Percentiles rank a stretch among this genome's conserved stretches.
Evolutionary conservation across 2,888 invertebrate species (phyloP).

Genomic region (Proisotoma minuta): DNA sequence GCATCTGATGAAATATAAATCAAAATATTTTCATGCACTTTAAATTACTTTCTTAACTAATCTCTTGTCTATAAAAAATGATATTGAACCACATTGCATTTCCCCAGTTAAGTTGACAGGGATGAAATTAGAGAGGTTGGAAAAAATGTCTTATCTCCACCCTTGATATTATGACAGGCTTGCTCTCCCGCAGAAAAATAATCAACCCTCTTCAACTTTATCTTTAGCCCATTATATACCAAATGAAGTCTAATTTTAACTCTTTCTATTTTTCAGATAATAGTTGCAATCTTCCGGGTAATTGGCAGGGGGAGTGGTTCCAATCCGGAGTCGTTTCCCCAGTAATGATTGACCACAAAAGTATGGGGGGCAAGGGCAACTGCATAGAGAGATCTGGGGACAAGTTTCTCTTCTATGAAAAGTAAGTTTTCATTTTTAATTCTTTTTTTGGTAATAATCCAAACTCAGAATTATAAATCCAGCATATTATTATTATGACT

Average conservation of each 20-base stretch:
- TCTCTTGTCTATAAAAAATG: too few species aligned
- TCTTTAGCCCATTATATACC: conserved; percentile 5
- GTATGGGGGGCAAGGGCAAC: conserved; percentile 37
- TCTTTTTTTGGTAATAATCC: neutral
- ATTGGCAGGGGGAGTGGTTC: conserved; percentile 46
- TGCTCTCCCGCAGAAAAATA: too few species aligned
- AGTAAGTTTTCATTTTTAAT: conserved; percentile 22
- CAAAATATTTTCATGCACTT: too few species aligned
- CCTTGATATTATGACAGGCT: too few species aligned
- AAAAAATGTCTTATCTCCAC: too few species aligned
- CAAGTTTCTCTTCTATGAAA: conserved; percentile 38
- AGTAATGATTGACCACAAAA: conserved; percentile 36
- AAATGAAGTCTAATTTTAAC: conserved; percentile 3
- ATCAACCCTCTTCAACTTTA: conserved; percentile 5
- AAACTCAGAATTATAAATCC: conserved; percentile 9
- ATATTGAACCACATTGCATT: too few species aligned
- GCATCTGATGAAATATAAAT: too few species aligned
- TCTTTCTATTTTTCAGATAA: conserved; percentile 35
- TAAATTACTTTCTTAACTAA: too few species aligned
- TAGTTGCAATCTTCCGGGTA: conserved; percentile 36
- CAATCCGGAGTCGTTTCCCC: conserved; percentile 34
- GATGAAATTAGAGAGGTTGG: too few species aligned
- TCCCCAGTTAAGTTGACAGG: too few species aligned
- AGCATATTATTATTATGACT: conserved; percentile 17
- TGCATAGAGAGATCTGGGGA: conserved; percentile 41